These are phyloP conservation scores for Agapetus fuscipes DNA, from an alignment of 2,888 invertebrate genomes.

Conservation along the genomic window DNA sequence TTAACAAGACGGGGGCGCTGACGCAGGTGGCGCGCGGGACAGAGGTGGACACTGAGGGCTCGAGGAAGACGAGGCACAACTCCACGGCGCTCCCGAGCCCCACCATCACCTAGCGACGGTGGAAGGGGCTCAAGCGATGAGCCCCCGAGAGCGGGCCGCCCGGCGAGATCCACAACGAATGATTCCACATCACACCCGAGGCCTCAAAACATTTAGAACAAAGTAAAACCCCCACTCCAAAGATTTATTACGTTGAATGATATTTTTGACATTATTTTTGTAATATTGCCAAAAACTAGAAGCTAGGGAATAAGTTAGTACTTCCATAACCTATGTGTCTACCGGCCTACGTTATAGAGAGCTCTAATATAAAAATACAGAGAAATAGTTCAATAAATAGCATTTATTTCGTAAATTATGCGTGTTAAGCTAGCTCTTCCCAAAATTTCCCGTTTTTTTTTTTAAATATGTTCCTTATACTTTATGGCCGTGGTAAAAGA, in stretches of 20 bases:
- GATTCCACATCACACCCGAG: slow-evolving; percentile 3
- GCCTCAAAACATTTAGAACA: slow-evolving; percentile 5
- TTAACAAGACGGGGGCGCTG: slow-evolving; percentile 85
- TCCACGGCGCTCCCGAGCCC: slow-evolving; percentile 53
- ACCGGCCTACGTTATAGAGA: too few species aligned
- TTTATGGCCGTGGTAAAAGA: too few species aligned
- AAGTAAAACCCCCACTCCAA: slow-evolving; percentile 11
- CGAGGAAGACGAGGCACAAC: slow-evolving; percentile 73
- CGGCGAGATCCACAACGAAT: slow-evolving; percentile 11
- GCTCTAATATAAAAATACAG: too few species aligned
- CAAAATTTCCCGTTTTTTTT: too few species aligned
- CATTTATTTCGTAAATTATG: too few species aligned
- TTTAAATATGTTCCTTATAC: too few species aligned
- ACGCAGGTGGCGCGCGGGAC: slow-evolving; percentile 66
- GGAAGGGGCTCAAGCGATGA: slow-evolving; percentile 17
- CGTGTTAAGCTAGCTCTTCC: too few species aligned
- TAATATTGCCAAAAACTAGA: too few species aligned
- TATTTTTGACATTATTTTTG: background rate
- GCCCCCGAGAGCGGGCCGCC: slow-evolving; percentile 5
- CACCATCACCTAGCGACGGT: slow-evolving; percentile 21
- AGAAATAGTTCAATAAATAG: too few species aligned
- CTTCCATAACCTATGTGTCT: too few species aligned
- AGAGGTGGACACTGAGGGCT: slow-evolving; percentile 61
- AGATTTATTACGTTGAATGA: slow-evolving; percentile 1
- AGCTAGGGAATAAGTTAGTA: too few species aligned